Evolutionary conservation across 1,140 invertebrate species (phyloP).

Genomic region (Papilio xuthus): DNA sequence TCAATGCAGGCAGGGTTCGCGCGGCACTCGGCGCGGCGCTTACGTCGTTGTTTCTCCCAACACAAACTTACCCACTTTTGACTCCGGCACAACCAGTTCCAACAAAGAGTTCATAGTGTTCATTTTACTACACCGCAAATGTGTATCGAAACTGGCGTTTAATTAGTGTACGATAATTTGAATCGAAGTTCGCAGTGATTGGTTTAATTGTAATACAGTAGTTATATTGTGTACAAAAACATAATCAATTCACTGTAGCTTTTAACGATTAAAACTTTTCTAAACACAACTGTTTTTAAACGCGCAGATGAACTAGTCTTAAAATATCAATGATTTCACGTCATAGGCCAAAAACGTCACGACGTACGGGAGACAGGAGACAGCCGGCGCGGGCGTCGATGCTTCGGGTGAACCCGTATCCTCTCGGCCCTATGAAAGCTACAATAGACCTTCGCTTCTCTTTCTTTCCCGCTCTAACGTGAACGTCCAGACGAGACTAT

Average conservation of each 20-base stretch:
- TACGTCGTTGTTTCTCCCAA: conserved; percentile 43
- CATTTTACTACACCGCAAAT: conserved; percentile 41
- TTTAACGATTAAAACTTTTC: neutral
- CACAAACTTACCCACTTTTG: conserved; percentile 68
- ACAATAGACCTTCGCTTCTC: conserved; percentile 46
- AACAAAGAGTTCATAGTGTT: conserved; percentile 60
- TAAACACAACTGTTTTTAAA: conserved; percentile 19
- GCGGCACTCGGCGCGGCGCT: conserved; percentile 55
- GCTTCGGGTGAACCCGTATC: conserved; percentile 54
- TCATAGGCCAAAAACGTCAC: conserved; percentile 64
- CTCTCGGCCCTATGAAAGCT: conserved; percentile 46
- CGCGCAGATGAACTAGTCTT: conserved; percentile 32
- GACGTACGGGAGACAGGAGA: conserved; percentile 47
- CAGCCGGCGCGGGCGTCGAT: conserved; percentile 56
- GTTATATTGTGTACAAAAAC: neutral
- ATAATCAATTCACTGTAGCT: neutral
- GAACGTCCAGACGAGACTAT: conserved; percentile 54
- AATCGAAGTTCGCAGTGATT: conserved; percentile 18
- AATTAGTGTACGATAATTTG: conserved; percentile 34
- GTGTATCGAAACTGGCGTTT: conserved; percentile 28
- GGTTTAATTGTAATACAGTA: conserved; percentile 12
- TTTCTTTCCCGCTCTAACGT: conserved; percentile 54
- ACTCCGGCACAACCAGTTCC: conserved; percentile 59
- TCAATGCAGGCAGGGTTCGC: conserved; percentile 63
- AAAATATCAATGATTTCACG: conserved; percentile 70